Base-by-base conservation (phyloP, 2,888 invertebrate genomes). In the Stenodema calcarata region DNA sequence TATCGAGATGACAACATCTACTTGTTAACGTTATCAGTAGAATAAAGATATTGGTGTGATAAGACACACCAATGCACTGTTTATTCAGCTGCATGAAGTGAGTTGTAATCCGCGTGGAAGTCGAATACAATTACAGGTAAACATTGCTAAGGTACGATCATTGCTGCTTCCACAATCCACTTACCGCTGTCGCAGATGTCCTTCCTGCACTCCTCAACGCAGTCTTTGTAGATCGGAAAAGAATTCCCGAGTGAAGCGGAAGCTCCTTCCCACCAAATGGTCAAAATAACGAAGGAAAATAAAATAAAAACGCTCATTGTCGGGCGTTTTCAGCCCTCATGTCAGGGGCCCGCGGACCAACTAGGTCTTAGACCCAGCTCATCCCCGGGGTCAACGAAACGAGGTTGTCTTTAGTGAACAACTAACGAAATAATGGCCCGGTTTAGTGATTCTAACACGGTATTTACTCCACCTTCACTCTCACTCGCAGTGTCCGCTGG, bases 141-240 rank as follows among this genome's bases (percentile, higher is more conserved):
- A n/a, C n/a, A n/a, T n/a, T n/a, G n/a, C n/a, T n/a, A n/a, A n/a
- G n/a, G n/a, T n/a, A n/a, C n/a, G n/a, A n/a, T n/a, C n/a, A 35
- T 7, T 35, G 7, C 2, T 35, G 35, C 4, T 35, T 35, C n/a
- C n/a, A 35, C 35, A 4, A 35, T 7, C 7, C 35, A 23, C 44
- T 86, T 89, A 92, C 92, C 92, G 89, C 91, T 90, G 35, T 92
- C 91, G 87, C 93, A 93, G 88, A 92, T 92, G 83, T 90, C 90
- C 50, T 90, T 90, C 81, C 90, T 90, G 88, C 93, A 93, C 87
- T 91, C 91, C 88, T 91, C 90, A 12, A 92, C 91, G 89, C 93
- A 93, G 88, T 92, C 91, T 88, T 91, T 91, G 88, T 92, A 93
- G 86, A 91, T 92, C 69, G 91, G 91, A n/a, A 92, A 92, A 0